Evolutionary conservation across 2,888 invertebrate species (phyloP), one percentile per base, ranked within the genome.

Genomic region (Deladenus siricidicola): DNA sequence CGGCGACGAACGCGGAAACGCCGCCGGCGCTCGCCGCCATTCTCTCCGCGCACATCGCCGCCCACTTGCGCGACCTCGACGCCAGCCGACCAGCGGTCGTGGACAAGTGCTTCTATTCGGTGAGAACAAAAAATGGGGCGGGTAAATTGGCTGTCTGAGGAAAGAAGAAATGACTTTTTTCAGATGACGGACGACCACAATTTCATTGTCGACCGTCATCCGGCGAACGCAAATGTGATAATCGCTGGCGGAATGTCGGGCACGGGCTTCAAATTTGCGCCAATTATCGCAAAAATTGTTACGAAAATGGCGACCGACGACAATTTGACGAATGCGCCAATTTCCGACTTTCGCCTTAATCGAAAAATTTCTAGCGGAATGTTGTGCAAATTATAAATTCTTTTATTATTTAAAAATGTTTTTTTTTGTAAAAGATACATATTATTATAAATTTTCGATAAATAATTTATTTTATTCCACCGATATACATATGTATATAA

Each of bases 191-290:
- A 39, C 21, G 53, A 53, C 6, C 53, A 53, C 29, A 53, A 29
- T 6, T n/a, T 53, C 10, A 29, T 53, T n/a, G 19, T 53, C 34
- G 53, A 53, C 34, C 6, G 19, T 23, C 53, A 53, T 34, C 53
- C 53, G 4, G 23, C n/a, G 17, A 34, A 21, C 6, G 24, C 53
- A 26, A 77, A 74, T 56, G 64, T 76, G 47, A 56, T 74, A 3
- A 60, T 76, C 30, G 73, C 66, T 23, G 71, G 70, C n/a, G 74
- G 75, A 44, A 70, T 75, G 6, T 72, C 70, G 3, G 76, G 76
- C 19, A 74, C 72, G 1, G 76, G 76, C 30, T 76, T 76, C 67
- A 76, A 76, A 62, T 72, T 72, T 44, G 72, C 56, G 8, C 55
- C 60, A 19, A 56, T 58, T 1, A 54, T 69, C 24, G 69, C 72